Conservation (phyloP, 2,888 invertebrate genomes). For the Meliscaeva auricollis region DNA sequence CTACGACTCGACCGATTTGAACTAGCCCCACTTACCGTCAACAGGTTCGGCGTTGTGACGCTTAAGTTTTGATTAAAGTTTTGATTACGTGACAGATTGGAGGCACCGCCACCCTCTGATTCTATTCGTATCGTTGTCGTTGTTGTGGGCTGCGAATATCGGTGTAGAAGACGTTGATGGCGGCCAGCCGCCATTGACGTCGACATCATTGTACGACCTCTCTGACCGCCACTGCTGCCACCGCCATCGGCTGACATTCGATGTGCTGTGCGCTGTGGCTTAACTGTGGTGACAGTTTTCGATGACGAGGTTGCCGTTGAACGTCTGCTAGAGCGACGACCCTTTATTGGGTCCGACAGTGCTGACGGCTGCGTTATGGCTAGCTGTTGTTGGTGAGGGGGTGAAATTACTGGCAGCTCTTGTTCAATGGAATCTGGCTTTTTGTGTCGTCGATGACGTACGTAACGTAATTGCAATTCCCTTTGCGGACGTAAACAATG, state of each 20-base stretch:
- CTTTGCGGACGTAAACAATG: constrained; percentile 81
- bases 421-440: constrained; percentile 57
- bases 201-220: constrained; percentile 62
- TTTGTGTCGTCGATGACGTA: constrained; percentile 75
- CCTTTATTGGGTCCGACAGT: constrained; percentile 77
- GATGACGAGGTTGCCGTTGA: constrained; percentile 74
- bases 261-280: constrained; percentile 81
- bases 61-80: constrained; percentile 77
- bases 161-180: constrained; percentile 61
- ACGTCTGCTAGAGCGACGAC: constrained; percentile 75
- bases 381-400: constrained; percentile 46
- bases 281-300: constrained; percentile 74
- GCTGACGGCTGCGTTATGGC: constrained; percentile 77
- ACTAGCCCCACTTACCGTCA: constrained; percentile 74
- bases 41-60: constrained; percentile 68
- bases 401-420: constrained; percentile 55
- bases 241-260: constrained; percentile 78
- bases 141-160: constrained; percentile 67
- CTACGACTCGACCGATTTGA: constrained; percentile 75
- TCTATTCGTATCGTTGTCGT: constrained; percentile 74
- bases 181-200: constrained; percentile 51
- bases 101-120: constrained; percentile 61
- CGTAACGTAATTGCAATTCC: constrained; percentile 79
- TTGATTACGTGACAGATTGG: constrained; percentile 70
- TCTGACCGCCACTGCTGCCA: constrained; percentile 71